Evolutionary conservation across 2,888 invertebrate genomes (phyloP), one percentile per base, ranked within the genome.

Genomic region (Catocala sponsa): DNA sequence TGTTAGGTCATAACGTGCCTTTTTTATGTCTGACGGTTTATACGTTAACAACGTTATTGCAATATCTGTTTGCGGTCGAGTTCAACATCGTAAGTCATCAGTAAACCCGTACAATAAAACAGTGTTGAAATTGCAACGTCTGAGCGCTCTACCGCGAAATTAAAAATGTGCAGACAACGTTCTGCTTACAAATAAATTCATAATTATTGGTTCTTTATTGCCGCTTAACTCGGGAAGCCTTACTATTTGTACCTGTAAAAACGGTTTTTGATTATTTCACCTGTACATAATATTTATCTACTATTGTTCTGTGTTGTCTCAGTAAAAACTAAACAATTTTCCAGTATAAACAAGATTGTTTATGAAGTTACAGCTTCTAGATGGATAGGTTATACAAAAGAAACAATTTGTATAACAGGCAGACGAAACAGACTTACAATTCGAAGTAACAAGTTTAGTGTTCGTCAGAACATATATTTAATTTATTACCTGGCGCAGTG

Each of bases 1-100:
- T 86, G 86, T 88, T 85, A 84, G 85, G 87, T 87, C 88, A 86
- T 91, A 89, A 90, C 81, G 71, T 84, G 74, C 64, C 76, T 62
- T 83, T 85, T 90, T 87, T 85, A 85, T 81, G 82, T 73, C 65
- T 53, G 68, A 70, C 57, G 68, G 71, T 72, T 76, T 77, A 77
- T 76, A 68, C 57, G 62, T 72, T 80, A 70, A 78, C 83, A 87
- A 83, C 76, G 77, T 84, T 81, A 84, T 85, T 85, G 84, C 82
- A 76, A 82, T 81, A 81, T 79, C 68, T 76, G 68, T 73, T 75
- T 82, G 84, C 76, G 85, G 84, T 81, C 66, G 59, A 54, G 68
- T 74, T 63, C 48, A 59, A 63, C 44, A 42, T 65, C 63, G 57
- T 72, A 65, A 54, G 68, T 73, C 79, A 74, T 61, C 53, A 59